These are phyloP conservation scores for Archocentrus centrarchus DNA, from an alignment of 2,113 vertebrate genomes.

Conservation along the genomic window DNA sequence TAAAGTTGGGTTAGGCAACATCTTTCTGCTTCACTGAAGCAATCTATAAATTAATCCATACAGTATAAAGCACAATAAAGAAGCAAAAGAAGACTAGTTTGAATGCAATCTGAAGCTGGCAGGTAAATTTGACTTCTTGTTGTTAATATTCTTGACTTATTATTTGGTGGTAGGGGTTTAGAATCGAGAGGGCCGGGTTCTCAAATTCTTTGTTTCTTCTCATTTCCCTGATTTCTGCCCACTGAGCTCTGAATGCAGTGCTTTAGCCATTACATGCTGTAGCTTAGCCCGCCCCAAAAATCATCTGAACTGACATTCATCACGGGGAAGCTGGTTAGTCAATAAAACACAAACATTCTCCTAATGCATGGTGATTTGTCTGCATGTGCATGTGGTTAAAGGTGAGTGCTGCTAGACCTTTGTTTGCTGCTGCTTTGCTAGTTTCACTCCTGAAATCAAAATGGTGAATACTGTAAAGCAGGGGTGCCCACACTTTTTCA, in stretches of 20 bases:
- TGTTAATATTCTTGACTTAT: background rate
- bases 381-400: background rate
- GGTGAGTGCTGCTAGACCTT: background rate
- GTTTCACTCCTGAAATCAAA: background rate
- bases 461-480: background rate
- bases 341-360: background rate
- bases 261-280: too few relatives aligned
- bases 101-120: background rate
- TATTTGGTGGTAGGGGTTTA: background rate
- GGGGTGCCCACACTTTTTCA: too few relatives aligned
- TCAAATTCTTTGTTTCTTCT: too few relatives aligned
- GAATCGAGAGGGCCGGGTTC: too few relatives aligned
- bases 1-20: background rate
- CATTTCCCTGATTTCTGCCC: too few relatives aligned
- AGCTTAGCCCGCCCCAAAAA: too few relatives aligned
- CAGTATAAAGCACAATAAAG: background rate
- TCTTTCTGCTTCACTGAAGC: accelerated
- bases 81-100: background rate
- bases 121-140: background rate
- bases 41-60: background rate
- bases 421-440: background rate
- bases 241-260: too few relatives aligned
- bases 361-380: background rate
- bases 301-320: too few relatives aligned
- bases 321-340: background rate